phyloP scores from a whole-genome alignment of 2,888 invertebrate genomes.

The Tipula confusa region DNA sequence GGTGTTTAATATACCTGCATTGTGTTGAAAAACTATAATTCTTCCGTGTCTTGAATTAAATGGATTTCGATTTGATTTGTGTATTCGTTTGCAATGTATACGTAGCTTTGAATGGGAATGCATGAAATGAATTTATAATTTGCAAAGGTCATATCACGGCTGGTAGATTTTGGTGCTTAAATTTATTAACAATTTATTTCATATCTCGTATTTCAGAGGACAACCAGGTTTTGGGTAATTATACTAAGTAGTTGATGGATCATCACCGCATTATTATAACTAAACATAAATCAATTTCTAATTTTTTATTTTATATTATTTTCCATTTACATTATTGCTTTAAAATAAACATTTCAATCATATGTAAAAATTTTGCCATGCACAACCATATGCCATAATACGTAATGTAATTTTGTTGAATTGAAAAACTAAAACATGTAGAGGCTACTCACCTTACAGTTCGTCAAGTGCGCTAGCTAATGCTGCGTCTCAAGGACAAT shows the following conservation, averaged over 20 bases:
- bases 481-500: constrained; percentile 41
- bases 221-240: constrained; percentile 3
- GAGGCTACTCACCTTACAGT: constrained; percentile 32
- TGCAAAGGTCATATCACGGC: not conserved
- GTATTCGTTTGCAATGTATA: too few species aligned
- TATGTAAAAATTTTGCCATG: too few species aligned
- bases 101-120: not conserved
- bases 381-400: too few species aligned
- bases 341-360: too few species aligned
- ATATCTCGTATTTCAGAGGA: constrained; percentile 28
- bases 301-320: not conserved
- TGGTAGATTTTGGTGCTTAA: not conserved
- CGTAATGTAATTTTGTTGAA: too few species aligned
- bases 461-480: constrained; percentile 44
- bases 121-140: constrained; percentile 7
- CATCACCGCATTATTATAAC: not conserved
- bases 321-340: too few species aligned
- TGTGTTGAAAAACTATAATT: not conserved
- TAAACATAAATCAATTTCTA: not conserved
- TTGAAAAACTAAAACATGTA: too few species aligned
- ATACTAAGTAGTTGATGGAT: not conserved
- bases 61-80: not conserved
- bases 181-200: not conserved
- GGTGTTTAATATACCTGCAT: not conserved
- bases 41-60: not conserved